Conservation (phyloP, 2,888 invertebrate genomes). For the Dioctria linearis region DNA sequence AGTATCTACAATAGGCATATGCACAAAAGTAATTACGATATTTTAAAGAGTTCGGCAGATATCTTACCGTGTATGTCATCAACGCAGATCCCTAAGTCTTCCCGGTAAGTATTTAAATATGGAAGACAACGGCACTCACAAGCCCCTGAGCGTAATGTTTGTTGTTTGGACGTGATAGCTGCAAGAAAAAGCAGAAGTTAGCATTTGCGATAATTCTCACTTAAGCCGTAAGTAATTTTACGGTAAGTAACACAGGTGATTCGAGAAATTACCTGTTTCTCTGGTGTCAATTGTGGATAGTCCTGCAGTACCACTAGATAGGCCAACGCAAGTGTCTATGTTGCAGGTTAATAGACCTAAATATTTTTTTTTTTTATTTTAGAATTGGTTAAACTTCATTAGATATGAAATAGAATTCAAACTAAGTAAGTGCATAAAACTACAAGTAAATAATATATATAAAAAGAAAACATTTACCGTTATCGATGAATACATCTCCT, state of each 20-base stretch:
- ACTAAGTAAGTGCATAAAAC: slow-evolving; percentile 18
- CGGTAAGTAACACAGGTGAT: slow-evolving; percentile 1
- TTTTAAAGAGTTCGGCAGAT: not conserved
- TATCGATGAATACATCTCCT: slow-evolving; percentile 69
- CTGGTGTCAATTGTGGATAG: slow-evolving; percentile 63
- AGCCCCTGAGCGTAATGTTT: slow-evolving; percentile 54
- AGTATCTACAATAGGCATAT: slow-evolving; percentile 19
- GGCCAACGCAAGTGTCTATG: slow-evolving; percentile 70
- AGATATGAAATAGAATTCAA: not conserved
- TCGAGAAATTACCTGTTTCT: slow-evolving; percentile 67
- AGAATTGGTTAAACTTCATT: slow-evolving; percentile 27
- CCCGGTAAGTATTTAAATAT: slow-evolving; percentile 84
- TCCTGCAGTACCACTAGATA: slow-evolving; percentile 71
- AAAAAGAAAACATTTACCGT: slow-evolving; percentile 64
- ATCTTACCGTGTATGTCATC: slow-evolving; percentile 86
- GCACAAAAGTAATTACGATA: not conserved
- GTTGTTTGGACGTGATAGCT: slow-evolving; percentile 17
- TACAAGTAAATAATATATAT: not conserved
- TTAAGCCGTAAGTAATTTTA: slow-evolving; percentile 31
- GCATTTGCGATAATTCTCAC: slow-evolving; percentile 21
- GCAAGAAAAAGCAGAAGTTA: not conserved
- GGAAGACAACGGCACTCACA: slow-evolving; percentile 86
- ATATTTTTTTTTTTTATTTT: slow-evolving; percentile 10
- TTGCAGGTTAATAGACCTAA: slow-evolving; percentile 68
- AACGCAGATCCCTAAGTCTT: slow-evolving; percentile 88